Evolutionary conservation across 2,797 vertebrate species (phyloP), one percentile per base, ranked within the genome.

Genomic region (Notolepis coatsorum): DNA sequence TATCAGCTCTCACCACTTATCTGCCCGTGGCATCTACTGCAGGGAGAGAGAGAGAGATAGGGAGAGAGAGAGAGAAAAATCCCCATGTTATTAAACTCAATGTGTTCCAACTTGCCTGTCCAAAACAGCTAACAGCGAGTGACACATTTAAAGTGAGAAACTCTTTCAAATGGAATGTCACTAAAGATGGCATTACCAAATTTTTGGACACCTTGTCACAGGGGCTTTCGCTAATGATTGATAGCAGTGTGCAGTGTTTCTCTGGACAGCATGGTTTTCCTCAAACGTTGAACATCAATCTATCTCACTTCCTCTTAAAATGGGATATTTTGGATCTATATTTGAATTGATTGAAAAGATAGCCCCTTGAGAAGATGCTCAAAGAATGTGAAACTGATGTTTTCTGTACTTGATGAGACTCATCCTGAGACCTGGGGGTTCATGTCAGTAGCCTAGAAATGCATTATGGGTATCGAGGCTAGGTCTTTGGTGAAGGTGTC

Each of bases 1-100:
- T 37, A 31, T 45, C 65, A 41, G 55, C 38, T 53, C 17, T 52
- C 21, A 7, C 10, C 4, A 5, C 35, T 24, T 43, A 28, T 2
- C 23, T 2, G 18, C 6, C 10, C 5, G 24, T 59, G 25, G 47
- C 43, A 65, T 76, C 73, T 67, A 24, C 0, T 3, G 30, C 10
- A 41, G 41, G 3, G 24, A 53, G 30, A n/a, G n/a, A n/a, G n/a
- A n/a, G n/a, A n/a, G n/a, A n/a, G n/a, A n/a, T n/a, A n/a, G n/a
- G n/a, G n/a, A n/a, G n/a, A n/a, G n/a, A n/a, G n/a, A n/a, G n/a
- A n/a, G n/a, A 57, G 25, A 42, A 5, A 21, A 6, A 12, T 30
- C 17, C 35, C 33, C 33, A 4, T 5, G 12, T 37, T 12, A 37
- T 12, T n/a, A 1, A 37, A 3, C 13, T 43, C 47, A 48, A 55